These are phyloP conservation scores for Erynnis tages DNA, from an alignment of 2,888 invertebrate species.

Conservation along the genomic window DNA sequence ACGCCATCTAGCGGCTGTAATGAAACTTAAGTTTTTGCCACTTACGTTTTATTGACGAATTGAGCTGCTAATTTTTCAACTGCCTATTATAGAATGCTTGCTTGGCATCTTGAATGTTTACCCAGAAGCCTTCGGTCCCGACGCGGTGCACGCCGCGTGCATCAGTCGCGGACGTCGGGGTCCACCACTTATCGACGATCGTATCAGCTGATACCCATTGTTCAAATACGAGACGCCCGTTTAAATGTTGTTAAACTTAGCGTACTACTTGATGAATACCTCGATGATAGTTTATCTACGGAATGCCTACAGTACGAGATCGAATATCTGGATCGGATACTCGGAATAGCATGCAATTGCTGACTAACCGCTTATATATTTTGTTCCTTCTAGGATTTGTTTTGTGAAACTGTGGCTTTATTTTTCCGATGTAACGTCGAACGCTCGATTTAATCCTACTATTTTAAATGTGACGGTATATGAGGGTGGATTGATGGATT, in stretches of 20 bases:
- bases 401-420: neutral
- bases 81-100: too few species aligned
- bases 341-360: conserved; percentile 13
- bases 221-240: conserved; percentile 45
- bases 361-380: conserved; percentile 8
- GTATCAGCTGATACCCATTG: conserved; percentile 61
- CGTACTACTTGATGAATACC: conserved; percentile 52
- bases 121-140: conserved; percentile 22
- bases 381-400: neutral
- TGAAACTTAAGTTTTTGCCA: too few species aligned
- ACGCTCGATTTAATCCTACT: too few species aligned
- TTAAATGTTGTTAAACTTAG: conserved; percentile 54
- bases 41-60: too few species aligned
- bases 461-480: too few species aligned
- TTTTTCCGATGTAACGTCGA: neutral
- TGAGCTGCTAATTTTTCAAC: too few species aligned
- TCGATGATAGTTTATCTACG: conserved; percentile 49
- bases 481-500: too few species aligned
- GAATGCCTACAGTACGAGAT: conserved; percentile 42
- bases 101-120: too few species aligned
- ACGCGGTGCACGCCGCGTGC: conserved; percentile 34
- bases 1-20: too few species aligned
- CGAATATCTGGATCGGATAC: conserved; percentile 28
- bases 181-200: conserved; percentile 53
- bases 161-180: conserved; percentile 37